phyloP scores from a whole-genome alignment of 2,113 vertebrate genomes.

The Anarhynchus alexandrinus region DNA sequence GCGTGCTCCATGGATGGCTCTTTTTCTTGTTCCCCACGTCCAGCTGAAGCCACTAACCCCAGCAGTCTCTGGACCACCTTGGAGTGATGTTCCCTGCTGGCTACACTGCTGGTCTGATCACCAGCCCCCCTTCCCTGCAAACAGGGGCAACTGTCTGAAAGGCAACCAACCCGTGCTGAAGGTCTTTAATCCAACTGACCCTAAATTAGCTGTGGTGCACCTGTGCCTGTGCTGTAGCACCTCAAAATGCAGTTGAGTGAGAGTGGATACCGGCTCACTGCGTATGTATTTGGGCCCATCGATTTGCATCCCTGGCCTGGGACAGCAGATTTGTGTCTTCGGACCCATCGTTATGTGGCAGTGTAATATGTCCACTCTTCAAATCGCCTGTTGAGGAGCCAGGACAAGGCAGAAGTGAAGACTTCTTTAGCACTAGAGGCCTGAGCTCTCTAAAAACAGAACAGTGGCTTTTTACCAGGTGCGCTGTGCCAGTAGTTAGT shows the following conservation, averaged over 20 bases:
- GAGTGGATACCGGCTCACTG: background rate
- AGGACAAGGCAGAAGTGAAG: background rate
- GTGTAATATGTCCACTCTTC: background rate
- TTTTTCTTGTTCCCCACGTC: background rate
- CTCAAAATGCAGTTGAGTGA: background rate
- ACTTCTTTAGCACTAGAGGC: background rate
- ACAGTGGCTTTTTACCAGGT: background rate
- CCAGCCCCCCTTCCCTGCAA: background rate
- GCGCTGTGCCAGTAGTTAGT: background rate
- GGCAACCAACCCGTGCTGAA: rapidly evolving
- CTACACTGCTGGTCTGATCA: background rate
- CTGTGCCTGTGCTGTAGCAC: background rate
- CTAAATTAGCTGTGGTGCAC: background rate
- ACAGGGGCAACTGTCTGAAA: background rate
- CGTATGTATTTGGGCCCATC: rapidly evolving
- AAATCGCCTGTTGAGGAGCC: background rate
- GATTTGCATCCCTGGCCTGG: background rate
- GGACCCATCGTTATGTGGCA: background rate
- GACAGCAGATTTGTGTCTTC: background rate
- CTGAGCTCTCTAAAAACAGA: background rate
- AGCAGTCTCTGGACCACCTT: background rate
- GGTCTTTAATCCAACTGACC: background rate
- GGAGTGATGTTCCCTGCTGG: background rate
- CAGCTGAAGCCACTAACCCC: background rate
- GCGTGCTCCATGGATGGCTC: background rate